These are phyloP conservation scores for Drosophila ironensis DNA, from an alignment of 1,140 invertebrate genomes.

Conservation along the genomic window DNA sequence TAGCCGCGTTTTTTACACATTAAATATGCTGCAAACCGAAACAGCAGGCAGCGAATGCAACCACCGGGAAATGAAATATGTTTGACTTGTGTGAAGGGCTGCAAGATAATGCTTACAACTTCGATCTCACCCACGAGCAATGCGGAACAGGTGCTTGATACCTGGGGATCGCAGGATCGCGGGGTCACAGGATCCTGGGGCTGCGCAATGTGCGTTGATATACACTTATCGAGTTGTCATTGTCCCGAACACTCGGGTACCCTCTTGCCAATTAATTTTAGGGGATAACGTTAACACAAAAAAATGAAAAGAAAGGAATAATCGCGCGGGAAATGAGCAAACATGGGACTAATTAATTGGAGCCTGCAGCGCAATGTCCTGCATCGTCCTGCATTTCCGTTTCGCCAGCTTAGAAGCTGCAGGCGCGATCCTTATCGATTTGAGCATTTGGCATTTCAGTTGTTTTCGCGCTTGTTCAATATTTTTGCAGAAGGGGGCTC, in stretches of 20 bases:
- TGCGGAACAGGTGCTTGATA: constrained; percentile 67
- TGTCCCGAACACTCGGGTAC: constrained; percentile 44
- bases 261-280: constrained; percentile 66
- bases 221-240: constrained; percentile 78
- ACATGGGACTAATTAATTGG: constrained; percentile 76
- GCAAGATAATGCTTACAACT: constrained; percentile 6
- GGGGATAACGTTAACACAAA: too few relatives aligned
- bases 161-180: constrained; percentile 23
- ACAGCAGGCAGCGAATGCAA: constrained; percentile 42
- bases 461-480: constrained; percentile 59
- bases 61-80: constrained; percentile 61
- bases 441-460: constrained; percentile 42
- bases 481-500: background rate
- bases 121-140: constrained; percentile 59
- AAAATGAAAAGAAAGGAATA: too few relatives aligned
- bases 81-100: constrained; percentile 2
- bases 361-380: constrained; percentile 49
- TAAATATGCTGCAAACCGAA: constrained; percentile 28
- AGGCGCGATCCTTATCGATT: constrained; percentile 54
- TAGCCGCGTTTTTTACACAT: constrained; percentile 40
- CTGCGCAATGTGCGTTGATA: constrained; percentile 67
- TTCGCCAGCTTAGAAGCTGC: constrained; percentile 46
- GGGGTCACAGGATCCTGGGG: background rate
- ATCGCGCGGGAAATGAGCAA: constrained; percentile 66
- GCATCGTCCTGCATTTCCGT: constrained; percentile 43